phyloP scores from a whole-genome alignment of 2,888 invertebrate species.

The Hoplodrina ambigua region DNA sequence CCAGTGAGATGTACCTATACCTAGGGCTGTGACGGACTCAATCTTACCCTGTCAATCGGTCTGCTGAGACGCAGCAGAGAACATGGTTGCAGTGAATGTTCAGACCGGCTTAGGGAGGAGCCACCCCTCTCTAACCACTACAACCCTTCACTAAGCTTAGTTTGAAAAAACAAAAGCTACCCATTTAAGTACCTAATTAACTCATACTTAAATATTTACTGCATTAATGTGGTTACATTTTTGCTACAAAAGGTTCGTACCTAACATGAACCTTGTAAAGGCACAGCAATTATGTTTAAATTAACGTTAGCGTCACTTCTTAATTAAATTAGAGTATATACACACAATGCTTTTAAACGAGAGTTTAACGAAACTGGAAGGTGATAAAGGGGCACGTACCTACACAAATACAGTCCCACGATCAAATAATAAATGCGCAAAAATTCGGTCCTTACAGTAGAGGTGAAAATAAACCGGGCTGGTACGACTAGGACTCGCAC shows the following conservation, averaged over 20 bases:
- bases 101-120: not conserved
- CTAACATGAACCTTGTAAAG: not conserved
- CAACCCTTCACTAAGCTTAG: not conserved
- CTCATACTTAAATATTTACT: conserved; percentile 20
- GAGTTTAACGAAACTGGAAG: not conserved
- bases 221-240: conserved; percentile 1
- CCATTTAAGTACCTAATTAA: conserved; percentile 15
- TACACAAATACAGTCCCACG: not conserved
- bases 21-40: too few relatives aligned
- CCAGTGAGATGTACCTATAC: too few relatives aligned
- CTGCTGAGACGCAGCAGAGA: not conserved
- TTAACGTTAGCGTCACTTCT: not conserved
- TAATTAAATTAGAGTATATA: conserved; percentile 11
- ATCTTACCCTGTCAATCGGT: not conserved
- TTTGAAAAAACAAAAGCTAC: conserved; percentile 15
- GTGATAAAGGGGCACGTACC: not conserved
- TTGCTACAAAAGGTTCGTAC: conserved; percentile 9
- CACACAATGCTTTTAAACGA: not conserved
- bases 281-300: conserved; percentile 3
- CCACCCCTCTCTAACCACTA: not conserved
- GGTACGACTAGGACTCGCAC: too few relatives aligned
- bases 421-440: conserved; percentile 2
- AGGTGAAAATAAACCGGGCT: not conserved
- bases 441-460: not conserved
- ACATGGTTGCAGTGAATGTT: not conserved